Evolutionary conservation across 92 coral and sea anemone species (phyloP).

Genomic region (Umimayanthus chanpuru): DNA sequence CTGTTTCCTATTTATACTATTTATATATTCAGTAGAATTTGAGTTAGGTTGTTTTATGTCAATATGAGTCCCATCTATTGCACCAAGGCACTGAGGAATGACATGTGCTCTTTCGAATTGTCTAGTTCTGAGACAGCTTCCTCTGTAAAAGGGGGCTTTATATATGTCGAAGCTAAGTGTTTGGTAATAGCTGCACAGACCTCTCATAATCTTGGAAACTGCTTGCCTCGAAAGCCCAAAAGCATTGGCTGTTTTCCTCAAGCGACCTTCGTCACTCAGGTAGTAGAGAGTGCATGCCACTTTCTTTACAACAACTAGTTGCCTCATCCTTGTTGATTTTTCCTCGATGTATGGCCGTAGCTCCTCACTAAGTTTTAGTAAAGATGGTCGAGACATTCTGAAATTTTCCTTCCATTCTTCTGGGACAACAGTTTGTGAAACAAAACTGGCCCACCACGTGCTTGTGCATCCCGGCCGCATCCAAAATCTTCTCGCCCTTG

Average conservation of each 20-base stretch:
- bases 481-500: too few species aligned
- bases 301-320: slow-evolving; percentile 62
- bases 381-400: slow-evolving; percentile 44
- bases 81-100: slow-evolving; percentile 45
- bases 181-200: slow-evolving; percentile 54
- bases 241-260: slow-evolving; percentile 61
- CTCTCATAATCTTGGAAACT: slow-evolving; percentile 59
- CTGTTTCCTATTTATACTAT: not conserved
- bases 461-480: too few species aligned
- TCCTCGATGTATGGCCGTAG: slow-evolving; percentile 63
- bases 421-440: too few species aligned
- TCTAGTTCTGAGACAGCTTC: slow-evolving; percentile 36
- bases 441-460: too few species aligned
- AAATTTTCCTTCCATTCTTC: slow-evolving; percentile 63
- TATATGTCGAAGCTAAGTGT: slow-evolving; percentile 55
- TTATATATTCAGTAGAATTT: not conserved
- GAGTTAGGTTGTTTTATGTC: not conserved
- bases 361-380: slow-evolving; percentile 47
- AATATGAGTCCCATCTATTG: not conserved
- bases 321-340: slow-evolving; percentile 60
- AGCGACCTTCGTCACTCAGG: not conserved
- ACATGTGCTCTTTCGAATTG: not conserved
- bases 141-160: slow-evolving; percentile 53
- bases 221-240: slow-evolving; percentile 60
- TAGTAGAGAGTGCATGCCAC: slow-evolving; percentile 68